phyloP scores from a whole-genome alignment of 1,140 invertebrate species.

The Euura lappo region DNA sequence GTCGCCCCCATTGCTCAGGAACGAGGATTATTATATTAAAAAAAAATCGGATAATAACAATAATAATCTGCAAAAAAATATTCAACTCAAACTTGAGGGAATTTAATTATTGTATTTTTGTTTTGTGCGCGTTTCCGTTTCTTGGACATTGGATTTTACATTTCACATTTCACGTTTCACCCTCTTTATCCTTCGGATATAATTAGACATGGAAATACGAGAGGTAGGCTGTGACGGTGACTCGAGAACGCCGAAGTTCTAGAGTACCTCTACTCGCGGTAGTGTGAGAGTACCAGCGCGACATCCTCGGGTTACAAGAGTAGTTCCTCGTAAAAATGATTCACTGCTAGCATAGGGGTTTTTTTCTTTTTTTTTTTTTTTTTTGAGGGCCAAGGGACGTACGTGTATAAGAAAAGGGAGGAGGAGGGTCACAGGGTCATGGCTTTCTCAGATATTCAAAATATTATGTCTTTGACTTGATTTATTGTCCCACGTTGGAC shows the following conservation, averaged over 20 bases:
- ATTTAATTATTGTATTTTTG: too few species aligned
- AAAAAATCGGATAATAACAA: too few species aligned
- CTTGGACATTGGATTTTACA: background rate
- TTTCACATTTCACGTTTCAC: background rate
- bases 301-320: background rate
- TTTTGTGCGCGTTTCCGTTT: background rate
- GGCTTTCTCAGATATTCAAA: background rate
- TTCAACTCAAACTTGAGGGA: too few species aligned
- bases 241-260: background rate
- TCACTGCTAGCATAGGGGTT: background rate
- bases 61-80: too few species aligned
- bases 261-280: too few species aligned
- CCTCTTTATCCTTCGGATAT: conserved; percentile 1
- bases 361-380: too few species aligned
- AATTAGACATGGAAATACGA: conserved; percentile 10
- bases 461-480: background rate
- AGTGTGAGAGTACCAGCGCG: background rate
- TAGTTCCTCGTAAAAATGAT: background rate
- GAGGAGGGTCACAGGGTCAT: too few species aligned
- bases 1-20: background rate
- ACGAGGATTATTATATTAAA: background rate
- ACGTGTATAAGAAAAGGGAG: too few species aligned
- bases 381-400: too few species aligned
- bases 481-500: background rate
- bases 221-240: background rate